Percentiles rank a stretch among this genome's conserved stretches.
These are phyloP conservation scores for Telmatochromis sp. DNA, from an alignment of 2,113 vertebrate genomes.

Conservation along the genomic window DNA sequence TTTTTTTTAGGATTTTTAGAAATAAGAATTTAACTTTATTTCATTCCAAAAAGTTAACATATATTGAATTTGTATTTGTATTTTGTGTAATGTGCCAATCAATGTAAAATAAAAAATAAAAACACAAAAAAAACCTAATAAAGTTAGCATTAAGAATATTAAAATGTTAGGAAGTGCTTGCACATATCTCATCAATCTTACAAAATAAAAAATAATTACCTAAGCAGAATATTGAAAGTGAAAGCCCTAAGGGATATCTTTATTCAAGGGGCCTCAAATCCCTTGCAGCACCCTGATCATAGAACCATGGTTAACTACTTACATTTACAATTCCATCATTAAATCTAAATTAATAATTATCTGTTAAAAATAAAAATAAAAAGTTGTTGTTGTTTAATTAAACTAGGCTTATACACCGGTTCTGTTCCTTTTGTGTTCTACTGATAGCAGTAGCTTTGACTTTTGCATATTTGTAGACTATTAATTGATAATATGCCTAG, in stretches of 20 bases:
- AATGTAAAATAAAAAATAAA: background rate
- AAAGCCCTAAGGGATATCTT: background rate
- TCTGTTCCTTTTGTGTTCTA: background rate
- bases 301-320: background rate
- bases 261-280: background rate
- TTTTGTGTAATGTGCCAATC: background rate
- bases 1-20: background rate
- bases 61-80: background rate
- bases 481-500: background rate
- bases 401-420: background rate
- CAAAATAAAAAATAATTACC: background rate
- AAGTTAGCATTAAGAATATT: background rate
- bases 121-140: background rate
- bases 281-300: background rate
- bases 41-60: background rate
- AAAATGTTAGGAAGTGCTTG: background rate
- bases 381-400: background rate
- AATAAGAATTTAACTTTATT: background rate
- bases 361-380: fast-evolving
- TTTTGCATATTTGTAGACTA: background rate
- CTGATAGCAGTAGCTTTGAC: background rate
- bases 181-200: background rate
- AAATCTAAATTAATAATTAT: background rate
- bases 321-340: background rate
- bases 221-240: background rate